A percentile compares a stretch with the other conserved stretches of the same genome.
Conservation (phyloP, 2,888 invertebrate species). For the Harpagoxenus sublaevis region DNA sequence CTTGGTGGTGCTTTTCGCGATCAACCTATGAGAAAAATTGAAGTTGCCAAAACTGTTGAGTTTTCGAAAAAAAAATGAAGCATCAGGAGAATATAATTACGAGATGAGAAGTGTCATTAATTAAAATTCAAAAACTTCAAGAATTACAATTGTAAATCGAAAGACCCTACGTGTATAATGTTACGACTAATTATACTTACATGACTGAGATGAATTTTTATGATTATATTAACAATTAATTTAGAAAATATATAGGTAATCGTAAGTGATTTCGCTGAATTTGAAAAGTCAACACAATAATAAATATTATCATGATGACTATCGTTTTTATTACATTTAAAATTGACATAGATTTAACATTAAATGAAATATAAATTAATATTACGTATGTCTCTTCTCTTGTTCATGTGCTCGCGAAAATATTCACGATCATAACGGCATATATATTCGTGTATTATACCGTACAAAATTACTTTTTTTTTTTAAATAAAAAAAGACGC, state of each 20-base stretch:
- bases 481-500: too few species aligned
- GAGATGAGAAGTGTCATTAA: background rate
- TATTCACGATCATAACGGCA: conserved; percentile 29
- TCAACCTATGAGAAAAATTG: background rate
- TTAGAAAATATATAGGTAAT: background rate
- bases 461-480: background rate
- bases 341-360: background rate
- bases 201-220: background rate
- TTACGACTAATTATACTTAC: conserved; percentile 5
- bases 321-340: background rate
- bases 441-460: background rate
- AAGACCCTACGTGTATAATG: background rate
- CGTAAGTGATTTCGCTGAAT: background rate
- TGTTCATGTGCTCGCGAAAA: conserved; percentile 3
- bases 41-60: background rate
- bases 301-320: background rate
- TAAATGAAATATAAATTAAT: background rate
- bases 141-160: background rate
- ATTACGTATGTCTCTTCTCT: background rate
- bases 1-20: background rate
- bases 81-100: background rate
- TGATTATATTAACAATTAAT: background rate
- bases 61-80: background rate
- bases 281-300: background rate
- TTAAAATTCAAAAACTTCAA: background rate